Percentiles rank a stretch among this genome's conserved stretches.
Evolutionary conservation across 2,888 invertebrate genomes (phyloP).

Genomic region (Oscheius sp.): DNA sequence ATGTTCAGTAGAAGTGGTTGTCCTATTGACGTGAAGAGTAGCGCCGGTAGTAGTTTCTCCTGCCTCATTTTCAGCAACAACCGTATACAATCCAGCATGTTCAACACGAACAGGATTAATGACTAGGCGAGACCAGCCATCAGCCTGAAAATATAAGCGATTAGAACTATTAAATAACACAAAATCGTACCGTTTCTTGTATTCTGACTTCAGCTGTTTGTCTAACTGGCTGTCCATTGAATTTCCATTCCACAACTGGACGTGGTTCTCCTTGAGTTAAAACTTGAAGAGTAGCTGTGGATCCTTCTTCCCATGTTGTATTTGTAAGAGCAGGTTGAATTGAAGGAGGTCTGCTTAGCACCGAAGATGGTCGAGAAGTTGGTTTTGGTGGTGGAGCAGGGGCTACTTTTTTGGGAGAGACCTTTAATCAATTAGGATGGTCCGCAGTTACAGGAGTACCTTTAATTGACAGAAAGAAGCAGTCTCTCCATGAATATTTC

Average conservation of each 20-base stretch:
- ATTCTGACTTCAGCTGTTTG: slow-evolving; percentile 44
- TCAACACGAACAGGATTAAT: slow-evolving; percentile 50
- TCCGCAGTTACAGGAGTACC: slow-evolving; percentile 30
- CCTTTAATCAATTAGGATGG: neutral
- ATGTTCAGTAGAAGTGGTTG: slow-evolving; percentile 22
- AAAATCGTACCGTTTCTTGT: slow-evolving; percentile 21
- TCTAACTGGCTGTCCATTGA: slow-evolving; percentile 58
- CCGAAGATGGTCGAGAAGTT: slow-evolving; percentile 5
- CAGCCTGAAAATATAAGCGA: slow-evolving; percentile 70
- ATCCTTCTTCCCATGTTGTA: slow-evolving; percentile 60
- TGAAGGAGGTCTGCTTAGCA: slow-evolving; percentile 46
- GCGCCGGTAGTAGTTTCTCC: slow-evolving; percentile 88
- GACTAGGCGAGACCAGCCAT: slow-evolving; percentile 59
- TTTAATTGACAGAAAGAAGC: slow-evolving; percentile 65
- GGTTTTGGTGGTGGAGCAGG: slow-evolving; percentile 38
- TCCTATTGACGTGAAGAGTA: slow-evolving; percentile 76
- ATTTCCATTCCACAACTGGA: slow-evolving; percentile 66
- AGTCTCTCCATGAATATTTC: slow-evolving; percentile 75
- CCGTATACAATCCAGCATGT: slow-evolving; percentile 78
- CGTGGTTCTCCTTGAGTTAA: slow-evolving; percentile 61
- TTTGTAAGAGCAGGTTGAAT: slow-evolving; percentile 65
- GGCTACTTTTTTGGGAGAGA: slow-evolving; percentile 30
- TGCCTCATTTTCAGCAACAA: slow-evolving; percentile 87
- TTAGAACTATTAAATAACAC: neutral
- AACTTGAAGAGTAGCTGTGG: slow-evolving; percentile 56